Evolutionary conservation across 2,797 vertebrate species (phyloP).

Genomic region (Macrochelys suwanniensis): DNA sequence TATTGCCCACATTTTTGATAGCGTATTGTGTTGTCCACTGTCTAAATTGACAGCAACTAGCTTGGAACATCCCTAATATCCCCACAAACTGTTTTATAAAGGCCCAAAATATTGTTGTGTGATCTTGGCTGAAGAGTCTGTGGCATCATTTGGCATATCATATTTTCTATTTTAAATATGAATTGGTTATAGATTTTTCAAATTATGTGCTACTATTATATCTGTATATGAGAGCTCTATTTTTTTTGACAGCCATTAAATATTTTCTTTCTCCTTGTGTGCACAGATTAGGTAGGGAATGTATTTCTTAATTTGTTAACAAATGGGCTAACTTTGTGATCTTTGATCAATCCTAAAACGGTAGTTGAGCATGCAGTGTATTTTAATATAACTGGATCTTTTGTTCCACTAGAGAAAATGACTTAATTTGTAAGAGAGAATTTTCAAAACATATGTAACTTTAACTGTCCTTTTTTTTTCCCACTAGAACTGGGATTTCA

Average conservation of each 20-base stretch:
- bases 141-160: constrained; percentile 52
- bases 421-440: constrained; percentile 54
- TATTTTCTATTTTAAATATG: constrained; percentile 61
- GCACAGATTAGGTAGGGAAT: neutral
- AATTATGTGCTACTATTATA: constrained; percentile 48
- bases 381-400: constrained; percentile 38
- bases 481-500: constrained; percentile 54
- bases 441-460: constrained; percentile 43
- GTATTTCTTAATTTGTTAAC: constrained; percentile 12
- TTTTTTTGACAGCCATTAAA: neutral
- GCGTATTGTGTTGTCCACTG: constrained; percentile 54
- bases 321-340: constrained; percentile 42
- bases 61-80: constrained; percentile 68
- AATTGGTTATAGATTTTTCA: constrained; percentile 55
- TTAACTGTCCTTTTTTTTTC: constrained; percentile 47
- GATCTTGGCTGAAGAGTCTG: constrained; percentile 52
- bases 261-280: neutral
- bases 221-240: constrained; percentile 6
- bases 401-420: constrained; percentile 61
- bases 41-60: constrained; percentile 38
- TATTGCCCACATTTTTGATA: neutral
- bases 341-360: constrained; percentile 35
- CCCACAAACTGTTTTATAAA: constrained; percentile 48
- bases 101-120: constrained; percentile 59
- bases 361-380: neutral